phyloP scores from a whole-genome alignment of 2,888 invertebrate genomes.

The Portevinia maculata region DNA sequence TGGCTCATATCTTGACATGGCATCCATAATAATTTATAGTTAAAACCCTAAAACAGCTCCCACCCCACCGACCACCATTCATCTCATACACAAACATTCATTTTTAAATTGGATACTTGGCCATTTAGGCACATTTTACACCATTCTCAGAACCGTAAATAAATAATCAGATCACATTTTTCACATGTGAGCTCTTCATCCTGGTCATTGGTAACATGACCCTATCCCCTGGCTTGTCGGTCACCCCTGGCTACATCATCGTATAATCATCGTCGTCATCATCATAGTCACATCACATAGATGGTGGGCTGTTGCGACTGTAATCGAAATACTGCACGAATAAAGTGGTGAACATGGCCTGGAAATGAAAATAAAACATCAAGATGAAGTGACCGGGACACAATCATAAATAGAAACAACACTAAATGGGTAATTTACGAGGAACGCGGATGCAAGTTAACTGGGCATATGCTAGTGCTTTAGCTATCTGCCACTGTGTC shows the following conservation, averaged over 20 bases:
- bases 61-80: constrained; percentile 36
- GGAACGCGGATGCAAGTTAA: neutral
- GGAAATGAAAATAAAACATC: constrained; percentile 46
- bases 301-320: constrained; percentile 40
- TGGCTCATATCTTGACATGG: constrained; percentile 70
- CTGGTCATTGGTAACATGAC: neutral
- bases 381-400: constrained; percentile 13
- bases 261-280: constrained; percentile 52
- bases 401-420: constrained; percentile 27
- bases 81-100: constrained; percentile 58
- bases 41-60: constrained; percentile 16
- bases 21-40: constrained; percentile 74
- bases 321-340: constrained; percentile 71
- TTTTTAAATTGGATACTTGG: constrained; percentile 75
- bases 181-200: constrained; percentile 69
- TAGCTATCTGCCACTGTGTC: constrained; percentile 8
- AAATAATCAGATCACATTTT: constrained; percentile 74
- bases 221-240: neutral
- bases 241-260: constrained; percentile 25
- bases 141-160: constrained; percentile 70
- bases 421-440: neutral
- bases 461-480: constrained; percentile 7
- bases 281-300: constrained; percentile 69
- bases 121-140: constrained; percentile 74
- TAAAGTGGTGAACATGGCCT: constrained; percentile 48